Percentiles rank a stretch among this genome's conserved stretches.
Conservation (phyloP, 2,797 vertebrate genomes). For the Nannoperca australis region DNA sequence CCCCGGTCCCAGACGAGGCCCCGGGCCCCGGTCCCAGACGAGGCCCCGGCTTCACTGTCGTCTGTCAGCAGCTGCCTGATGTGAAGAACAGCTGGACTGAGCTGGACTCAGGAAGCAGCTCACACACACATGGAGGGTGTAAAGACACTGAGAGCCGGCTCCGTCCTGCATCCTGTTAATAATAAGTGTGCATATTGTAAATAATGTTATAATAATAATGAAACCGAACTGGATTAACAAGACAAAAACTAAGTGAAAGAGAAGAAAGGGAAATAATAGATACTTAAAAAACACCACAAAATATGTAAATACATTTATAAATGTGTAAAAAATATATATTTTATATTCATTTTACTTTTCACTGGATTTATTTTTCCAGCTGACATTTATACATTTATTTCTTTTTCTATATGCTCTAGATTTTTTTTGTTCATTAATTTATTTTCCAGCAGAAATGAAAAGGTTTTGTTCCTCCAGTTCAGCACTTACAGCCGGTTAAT, state of each 20-base stretch:
- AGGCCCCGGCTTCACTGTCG: constrained; percentile 10
- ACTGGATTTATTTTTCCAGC: not conserved
- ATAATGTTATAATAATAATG: no score
- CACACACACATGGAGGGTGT: constrained; percentile 5
- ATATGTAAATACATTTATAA: constrained; percentile 14
- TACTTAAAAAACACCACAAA: not conserved
- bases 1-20: constrained; percentile 25
- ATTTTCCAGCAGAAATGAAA: constrained; percentile 5
- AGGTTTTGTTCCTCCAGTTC: no score
- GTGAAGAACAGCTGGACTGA: constrained; percentile 66
- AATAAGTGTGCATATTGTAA: constrained; percentile 68
- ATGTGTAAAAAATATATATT: not conserved
- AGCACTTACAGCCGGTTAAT: no score
- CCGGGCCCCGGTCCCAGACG: no score
- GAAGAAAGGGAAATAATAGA: not conserved
- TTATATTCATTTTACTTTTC: not conserved
- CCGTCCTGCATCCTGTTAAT: no score
- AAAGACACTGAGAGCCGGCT: no score
- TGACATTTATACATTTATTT: constrained; percentile 9
- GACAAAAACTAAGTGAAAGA: not conserved
- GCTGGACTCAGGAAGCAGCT: constrained; percentile 56
- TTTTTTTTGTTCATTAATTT: constrained; percentile 11
- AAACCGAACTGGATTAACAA: constrained; percentile 9
- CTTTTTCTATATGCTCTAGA: not conserved
- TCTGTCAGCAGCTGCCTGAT: constrained; percentile 45